A percentile compares a stretch with the other conserved stretches of the same genome.
These are phyloP conservation scores for Phainopepla nitens DNA, from an alignment of 2,113 vertebrate genomes.

Conservation along the genomic window DNA sequence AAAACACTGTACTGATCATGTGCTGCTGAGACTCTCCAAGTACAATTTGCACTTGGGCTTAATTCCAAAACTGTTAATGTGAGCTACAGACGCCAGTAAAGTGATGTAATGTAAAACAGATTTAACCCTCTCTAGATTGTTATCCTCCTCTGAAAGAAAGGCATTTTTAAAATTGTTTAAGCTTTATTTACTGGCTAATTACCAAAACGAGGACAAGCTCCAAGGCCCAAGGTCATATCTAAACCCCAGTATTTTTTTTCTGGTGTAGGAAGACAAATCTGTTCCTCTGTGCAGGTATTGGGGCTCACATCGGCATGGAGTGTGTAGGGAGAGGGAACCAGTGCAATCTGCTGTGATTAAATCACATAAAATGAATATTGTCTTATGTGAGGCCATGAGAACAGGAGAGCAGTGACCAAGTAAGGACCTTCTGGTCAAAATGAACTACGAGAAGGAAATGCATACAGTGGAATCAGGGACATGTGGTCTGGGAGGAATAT, in stretches of 20 bases:
- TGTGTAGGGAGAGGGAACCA: neutral
- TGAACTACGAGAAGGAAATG: neutral
- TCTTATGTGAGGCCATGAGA: neutral
- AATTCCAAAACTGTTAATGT: slow-evolving; percentile 48
- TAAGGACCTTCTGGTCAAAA: neutral
- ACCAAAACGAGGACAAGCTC: neutral
- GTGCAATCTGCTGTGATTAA: neutral
- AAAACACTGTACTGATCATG: neutral
- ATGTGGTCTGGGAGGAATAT: neutral
- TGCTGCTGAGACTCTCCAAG: slow-evolving; percentile 49
- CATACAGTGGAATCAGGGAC: neutral
- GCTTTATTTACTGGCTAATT: neutral
- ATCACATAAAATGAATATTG: neutral
- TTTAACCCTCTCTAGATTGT: slow-evolving; percentile 9
- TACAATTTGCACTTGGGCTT: slow-evolving; percentile 55
- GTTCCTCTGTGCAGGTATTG: neutral
- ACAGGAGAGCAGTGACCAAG: neutral
- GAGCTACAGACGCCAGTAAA: slow-evolving; percentile 38
- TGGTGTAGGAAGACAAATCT: neutral
- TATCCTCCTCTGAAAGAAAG: neutral
- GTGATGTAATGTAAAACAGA: slow-evolving; percentile 45
- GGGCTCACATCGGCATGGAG: neutral
- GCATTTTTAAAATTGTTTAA: rapidly evolving
- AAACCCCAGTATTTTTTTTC: neutral
- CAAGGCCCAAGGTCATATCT: neutral